Percentiles rank a stretch among this genome's conserved stretches.
phyloP scores from a whole-genome alignment of 1,140 invertebrate species.

The Diplogasteroides magnus region DNA sequence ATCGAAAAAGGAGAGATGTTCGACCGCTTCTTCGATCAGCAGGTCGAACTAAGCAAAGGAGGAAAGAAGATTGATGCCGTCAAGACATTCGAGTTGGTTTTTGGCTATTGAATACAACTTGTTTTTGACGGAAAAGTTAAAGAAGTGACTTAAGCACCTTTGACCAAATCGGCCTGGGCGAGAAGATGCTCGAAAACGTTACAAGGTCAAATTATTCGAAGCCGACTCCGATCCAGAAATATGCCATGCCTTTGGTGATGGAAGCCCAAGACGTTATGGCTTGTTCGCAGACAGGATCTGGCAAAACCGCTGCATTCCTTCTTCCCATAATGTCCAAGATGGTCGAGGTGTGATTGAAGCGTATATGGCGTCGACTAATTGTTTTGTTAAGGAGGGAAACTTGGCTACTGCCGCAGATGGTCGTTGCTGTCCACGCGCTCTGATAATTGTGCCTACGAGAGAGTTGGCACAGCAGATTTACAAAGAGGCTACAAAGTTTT shows the following conservation, averaged over 20 bases:
- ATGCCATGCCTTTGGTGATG: conserved; percentile 27
- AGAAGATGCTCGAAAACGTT: conserved; percentile 65
- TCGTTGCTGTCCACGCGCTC: conserved; percentile 84
- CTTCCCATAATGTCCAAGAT: conserved; percentile 92
- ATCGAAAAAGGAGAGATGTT: conserved; percentile 66
- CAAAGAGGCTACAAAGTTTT: conserved; percentile 88
- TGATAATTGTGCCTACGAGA: conserved; percentile 87
- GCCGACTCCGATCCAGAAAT: conserved; percentile 62
- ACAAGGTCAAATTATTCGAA: conserved; percentile 74
- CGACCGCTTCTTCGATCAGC: conserved; percentile 68
- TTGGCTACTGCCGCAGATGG: conserved; percentile 42
- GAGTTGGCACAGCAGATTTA: conserved; percentile 94
- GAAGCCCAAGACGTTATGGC: conserved; percentile 44
- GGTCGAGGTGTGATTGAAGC: conserved; percentile 64
- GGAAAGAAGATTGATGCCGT: conserved; percentile 2
- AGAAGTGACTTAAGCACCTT: conserved; percentile 48
- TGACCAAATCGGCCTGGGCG: conserved; percentile 4
- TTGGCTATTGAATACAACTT: conserved; percentile 62
- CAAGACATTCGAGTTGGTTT: no score
- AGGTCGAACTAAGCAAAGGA: conserved; percentile 54
- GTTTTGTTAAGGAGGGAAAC: not conserved
- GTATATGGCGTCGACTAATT: not conserved
- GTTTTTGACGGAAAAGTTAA: conserved; percentile 59
- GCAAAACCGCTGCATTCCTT: conserved; percentile 93
- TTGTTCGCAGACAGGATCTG: conserved; percentile 60